Conservation (phyloP, 2,888 invertebrate genomes). For the Caenorhabditis sp. region DNA sequence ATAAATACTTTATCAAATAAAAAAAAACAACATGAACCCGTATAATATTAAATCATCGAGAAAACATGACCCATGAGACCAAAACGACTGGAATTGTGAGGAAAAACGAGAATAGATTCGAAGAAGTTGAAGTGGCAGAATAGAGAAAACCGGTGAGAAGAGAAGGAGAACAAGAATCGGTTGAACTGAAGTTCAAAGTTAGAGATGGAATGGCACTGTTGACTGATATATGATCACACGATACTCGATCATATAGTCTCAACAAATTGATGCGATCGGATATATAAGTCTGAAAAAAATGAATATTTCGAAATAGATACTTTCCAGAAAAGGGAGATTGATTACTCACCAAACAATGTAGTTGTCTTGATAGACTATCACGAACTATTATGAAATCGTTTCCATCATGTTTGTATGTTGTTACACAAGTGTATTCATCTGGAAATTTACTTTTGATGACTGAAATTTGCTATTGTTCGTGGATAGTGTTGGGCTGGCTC, state of each 20-base stretch:
- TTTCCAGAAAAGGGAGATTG: background rate
- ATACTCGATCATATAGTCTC: slow-evolving; percentile 41
- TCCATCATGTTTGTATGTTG: slow-evolving; percentile 31
- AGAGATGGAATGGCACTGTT: slow-evolving; percentile 32
- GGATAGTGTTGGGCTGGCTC: too few species aligned
- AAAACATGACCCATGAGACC: too few species aligned
- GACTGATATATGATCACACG: slow-evolving; percentile 40
- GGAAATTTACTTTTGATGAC: background rate
- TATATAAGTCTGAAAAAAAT: slow-evolving; percentile 33
- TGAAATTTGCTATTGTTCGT: background rate
- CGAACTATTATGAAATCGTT: slow-evolving; percentile 36
- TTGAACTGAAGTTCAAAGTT: slow-evolving; percentile 34
- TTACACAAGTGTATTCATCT: slow-evolving; percentile 40
- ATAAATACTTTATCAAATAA: too few species aligned
- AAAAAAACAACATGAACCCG: too few species aligned
- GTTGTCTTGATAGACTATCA: slow-evolving; percentile 30
- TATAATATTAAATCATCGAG: too few species aligned
- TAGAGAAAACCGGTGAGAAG: slow-evolving; percentile 44
- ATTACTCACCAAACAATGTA: slow-evolving; percentile 36
- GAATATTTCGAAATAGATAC: background rate
- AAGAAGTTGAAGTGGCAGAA: slow-evolving; percentile 4
- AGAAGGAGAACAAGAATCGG: slow-evolving; percentile 40
- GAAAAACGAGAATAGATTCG: background rate
- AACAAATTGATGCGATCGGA: slow-evolving; percentile 30
- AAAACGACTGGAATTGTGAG: background rate